Base-by-base conservation (phyloP, 2,797 vertebrate species). In the Danio kyathit region DNA sequence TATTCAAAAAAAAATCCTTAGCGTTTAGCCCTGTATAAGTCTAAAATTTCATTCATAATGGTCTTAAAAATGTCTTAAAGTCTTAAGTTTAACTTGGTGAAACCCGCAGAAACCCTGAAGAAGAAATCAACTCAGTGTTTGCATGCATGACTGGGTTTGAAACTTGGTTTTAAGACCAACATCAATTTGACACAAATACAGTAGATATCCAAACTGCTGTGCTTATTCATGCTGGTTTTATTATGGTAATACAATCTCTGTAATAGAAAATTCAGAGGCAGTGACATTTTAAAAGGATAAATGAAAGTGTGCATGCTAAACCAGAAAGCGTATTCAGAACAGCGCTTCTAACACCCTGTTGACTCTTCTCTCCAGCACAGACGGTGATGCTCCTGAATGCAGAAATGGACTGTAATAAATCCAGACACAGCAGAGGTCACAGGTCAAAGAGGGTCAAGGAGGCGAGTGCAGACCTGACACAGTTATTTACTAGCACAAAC, bases 401-500 rank as follows among this genome's bases (percentile, higher is more conserved):
- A 4, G 7, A 63, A 11, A 13, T 12, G 19, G 64, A 13, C 16
- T 4, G 43, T 77, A 57, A 81, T 85, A 75, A 83, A 85, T 83
- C 74, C 44, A 43, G 46, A 40, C 61, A 56, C 64, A 4, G 0
- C 9, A 40, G n/a, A 64, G 74, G 81, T 78, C 56, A 70, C 74
- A 83, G 78, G 64, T 83, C 61, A 67, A 44, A 76, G 14, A 41
- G 56, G 54, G 75, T 79, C 71, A 70, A 76, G 60, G 64, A 81
- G 12, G 10, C 61, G 16, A 63, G 60, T 49, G 38, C 56, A 29
- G 12, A 43, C 72, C 66, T 41, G 83, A 56, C 38, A n/a, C 21
- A 44, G 49, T 48, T 59, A 75, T 81, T 83, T 74, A 76, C 70
- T 57, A 19, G 21, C 10, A 52, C 43, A 77, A 67, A 67, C 8